Conservation (phyloP, 2,888 invertebrate species). For the Sesia apiformis region DNA sequence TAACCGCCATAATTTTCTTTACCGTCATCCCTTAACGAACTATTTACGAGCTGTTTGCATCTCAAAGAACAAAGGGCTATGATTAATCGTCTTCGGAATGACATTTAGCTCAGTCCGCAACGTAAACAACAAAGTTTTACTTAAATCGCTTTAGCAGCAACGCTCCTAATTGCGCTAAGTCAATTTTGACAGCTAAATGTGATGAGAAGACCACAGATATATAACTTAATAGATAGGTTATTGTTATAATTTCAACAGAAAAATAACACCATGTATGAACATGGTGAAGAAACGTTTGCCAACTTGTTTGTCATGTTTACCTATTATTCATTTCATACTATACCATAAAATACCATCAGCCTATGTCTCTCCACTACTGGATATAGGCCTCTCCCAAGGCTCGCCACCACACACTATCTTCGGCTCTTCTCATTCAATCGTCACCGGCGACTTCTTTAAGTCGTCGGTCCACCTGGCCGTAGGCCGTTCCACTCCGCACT, state of each 20-base stretch:
- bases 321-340: no score
- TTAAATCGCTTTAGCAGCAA: conserved; percentile 40
- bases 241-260: not conserved
- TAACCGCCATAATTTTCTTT: conserved; percentile 7
- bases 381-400: no score
- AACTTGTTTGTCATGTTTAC: no score
- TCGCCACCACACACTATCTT: no score
- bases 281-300: no score
- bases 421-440: no score
- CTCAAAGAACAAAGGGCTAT: conserved; percentile 32
- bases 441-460: no score
- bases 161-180: conserved; percentile 42
- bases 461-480: no score
- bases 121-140: conserved; percentile 51
- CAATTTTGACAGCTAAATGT: conserved; percentile 48
- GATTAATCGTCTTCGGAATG: conserved; percentile 46
- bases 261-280: not conserved
- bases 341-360: no score
- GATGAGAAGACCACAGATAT: conserved; percentile 18
- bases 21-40: conserved; percentile 24
- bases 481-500: no score
- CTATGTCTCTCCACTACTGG: no score
- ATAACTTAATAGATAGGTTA: no score
- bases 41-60: conserved; percentile 42
- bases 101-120: conserved; percentile 30